phyloP scores from a whole-genome alignment of 2,797 vertebrate genomes.

The Zalophus californianus region DNA sequence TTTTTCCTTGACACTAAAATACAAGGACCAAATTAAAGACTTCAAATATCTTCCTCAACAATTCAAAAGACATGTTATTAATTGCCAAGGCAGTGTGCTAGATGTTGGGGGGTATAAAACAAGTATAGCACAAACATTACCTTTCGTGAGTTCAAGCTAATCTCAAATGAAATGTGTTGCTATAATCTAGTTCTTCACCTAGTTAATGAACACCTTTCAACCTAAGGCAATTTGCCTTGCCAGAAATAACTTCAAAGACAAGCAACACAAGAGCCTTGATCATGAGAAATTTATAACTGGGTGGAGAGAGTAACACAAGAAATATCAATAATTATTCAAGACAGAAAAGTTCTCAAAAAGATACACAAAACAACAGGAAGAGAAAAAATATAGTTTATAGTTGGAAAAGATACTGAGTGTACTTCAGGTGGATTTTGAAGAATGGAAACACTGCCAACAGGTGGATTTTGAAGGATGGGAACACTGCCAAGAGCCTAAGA shows the following conservation, averaged over 20 bases:
- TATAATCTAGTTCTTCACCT: conserved; percentile 2
- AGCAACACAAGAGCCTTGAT: neutral
- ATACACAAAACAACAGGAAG: conserved; percentile 52
- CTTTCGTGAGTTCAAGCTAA: conserved; percentile 1
- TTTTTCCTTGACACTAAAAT: conserved; percentile 39
- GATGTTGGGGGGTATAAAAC: conserved; percentile 6
- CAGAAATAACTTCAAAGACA: conserved; percentile 43
- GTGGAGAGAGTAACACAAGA: conserved; percentile 15
- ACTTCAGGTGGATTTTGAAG: neutral
- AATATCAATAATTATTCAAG: conserved; percentile 36
- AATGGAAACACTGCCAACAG: neutral
- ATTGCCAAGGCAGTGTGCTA: neutral
- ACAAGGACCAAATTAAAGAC: conserved; percentile 31
- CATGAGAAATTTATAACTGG: neutral
- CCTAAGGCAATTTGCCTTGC: neutral
- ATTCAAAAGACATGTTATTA: conserved; percentile 53
- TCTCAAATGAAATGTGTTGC: neutral
- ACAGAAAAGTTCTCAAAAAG: conserved; percentile 4
- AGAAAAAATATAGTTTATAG: neutral
- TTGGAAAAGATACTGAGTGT: neutral
- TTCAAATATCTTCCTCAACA: conserved; percentile 43
- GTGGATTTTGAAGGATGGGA: conserved; percentile 19
- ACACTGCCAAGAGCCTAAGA: neutral
- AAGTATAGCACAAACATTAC: conserved; percentile 11
- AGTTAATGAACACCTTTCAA: conserved; percentile 49